These are phyloP conservation scores for Pocota personata DNA, from an alignment of 2,888 invertebrate species.

Conservation along the genomic window DNA sequence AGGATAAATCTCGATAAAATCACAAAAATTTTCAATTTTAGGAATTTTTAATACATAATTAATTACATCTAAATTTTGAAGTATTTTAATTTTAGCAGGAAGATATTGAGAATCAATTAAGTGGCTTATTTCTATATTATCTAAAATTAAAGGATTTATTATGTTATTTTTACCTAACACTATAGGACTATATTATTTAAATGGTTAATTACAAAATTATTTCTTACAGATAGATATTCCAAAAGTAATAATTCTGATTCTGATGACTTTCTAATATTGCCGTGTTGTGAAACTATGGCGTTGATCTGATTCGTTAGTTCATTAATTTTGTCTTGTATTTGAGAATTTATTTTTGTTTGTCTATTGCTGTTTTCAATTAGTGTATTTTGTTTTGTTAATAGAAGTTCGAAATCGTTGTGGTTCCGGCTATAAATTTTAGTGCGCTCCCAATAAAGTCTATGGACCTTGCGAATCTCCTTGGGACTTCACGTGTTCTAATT, in stretches of 20 bases:
- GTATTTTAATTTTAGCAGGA: not conserved
- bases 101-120: not conserved
- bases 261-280: too few species aligned
- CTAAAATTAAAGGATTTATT: not conserved
- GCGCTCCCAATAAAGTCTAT: not conserved
- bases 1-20: not conserved
- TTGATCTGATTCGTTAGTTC: too few species aligned
- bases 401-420: not conserved
- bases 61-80: conserved; percentile 3
- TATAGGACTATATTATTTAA: too few species aligned
- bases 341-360: not conserved
- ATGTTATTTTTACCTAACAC: not conserved
- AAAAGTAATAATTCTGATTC: too few species aligned
- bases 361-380: not conserved
- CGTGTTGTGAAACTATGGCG: too few species aligned
- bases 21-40: too few species aligned
- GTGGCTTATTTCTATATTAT: not conserved
- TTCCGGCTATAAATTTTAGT: not conserved
- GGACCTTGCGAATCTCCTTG: not conserved
- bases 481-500: too few species aligned
- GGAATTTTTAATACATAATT: not conserved
- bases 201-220: too few species aligned
- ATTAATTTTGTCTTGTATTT: too few species aligned
- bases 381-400: not conserved
- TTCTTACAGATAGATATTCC: too few species aligned